phyloP scores from a whole-genome alignment of 2,888 invertebrate genomes.

The Eupithecia centaureata region DNA sequence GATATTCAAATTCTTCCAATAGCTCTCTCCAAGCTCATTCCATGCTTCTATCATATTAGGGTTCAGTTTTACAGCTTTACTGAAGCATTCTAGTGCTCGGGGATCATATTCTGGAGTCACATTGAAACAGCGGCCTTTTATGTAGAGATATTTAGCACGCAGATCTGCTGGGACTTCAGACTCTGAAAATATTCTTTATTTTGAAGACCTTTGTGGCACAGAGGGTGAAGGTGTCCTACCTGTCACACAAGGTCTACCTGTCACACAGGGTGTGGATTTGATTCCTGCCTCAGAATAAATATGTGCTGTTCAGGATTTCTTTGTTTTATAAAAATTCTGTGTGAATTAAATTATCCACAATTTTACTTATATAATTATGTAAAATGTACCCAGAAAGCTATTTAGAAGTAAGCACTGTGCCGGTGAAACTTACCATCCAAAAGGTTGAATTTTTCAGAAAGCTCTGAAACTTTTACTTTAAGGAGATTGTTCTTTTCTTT shows the following conservation, averaged over 20 bases:
- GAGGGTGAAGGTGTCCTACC: no score
- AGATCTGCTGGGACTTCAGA: slow-evolving; percentile 62
- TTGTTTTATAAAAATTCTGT: no score
- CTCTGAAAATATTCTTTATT: slow-evolving; percentile 56
- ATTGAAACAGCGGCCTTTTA: slow-evolving; percentile 90
- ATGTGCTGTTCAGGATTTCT: no score
- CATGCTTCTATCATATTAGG: slow-evolving; percentile 92
- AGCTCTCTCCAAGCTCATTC: slow-evolving; percentile 95
- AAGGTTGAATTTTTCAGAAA: slow-evolving; percentile 77
- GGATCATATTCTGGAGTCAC: slow-evolving; percentile 87
- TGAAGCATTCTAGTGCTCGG: slow-evolving; percentile 89
- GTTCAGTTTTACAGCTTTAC: slow-evolving; percentile 93
- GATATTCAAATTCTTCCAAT: slow-evolving; percentile 93
- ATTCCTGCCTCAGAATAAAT: no score
- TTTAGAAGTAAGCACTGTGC: not conserved
- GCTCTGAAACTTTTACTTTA: slow-evolving; percentile 84
- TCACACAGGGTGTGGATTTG: no score
- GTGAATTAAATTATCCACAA: no score
- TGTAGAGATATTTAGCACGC: slow-evolving; percentile 86
- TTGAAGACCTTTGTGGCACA: no score
- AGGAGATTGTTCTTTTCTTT: slow-evolving; percentile 86
- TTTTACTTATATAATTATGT: no score
- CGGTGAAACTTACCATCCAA: slow-evolving; percentile 19
- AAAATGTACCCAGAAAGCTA: no score
- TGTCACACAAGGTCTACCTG: no score